These are phyloP conservation scores for Phaonia tiefii DNA, from an alignment of 2,888 invertebrate genomes.

Conservation along the genomic window DNA sequence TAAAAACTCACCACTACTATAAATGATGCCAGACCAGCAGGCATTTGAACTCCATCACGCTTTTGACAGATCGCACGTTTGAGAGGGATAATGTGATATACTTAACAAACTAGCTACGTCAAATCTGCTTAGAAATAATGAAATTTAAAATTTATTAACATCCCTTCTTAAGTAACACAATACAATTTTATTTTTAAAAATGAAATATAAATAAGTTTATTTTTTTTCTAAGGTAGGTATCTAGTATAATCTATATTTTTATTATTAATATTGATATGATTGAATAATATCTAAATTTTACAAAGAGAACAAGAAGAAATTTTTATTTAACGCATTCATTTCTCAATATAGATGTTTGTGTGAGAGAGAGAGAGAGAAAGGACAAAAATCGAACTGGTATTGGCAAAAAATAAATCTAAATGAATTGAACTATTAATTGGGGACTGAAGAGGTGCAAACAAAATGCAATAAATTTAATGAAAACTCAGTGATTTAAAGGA, in stretches of 20 bases:
- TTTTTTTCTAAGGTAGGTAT: not conserved
- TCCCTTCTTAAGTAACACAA: constrained; percentile 1
- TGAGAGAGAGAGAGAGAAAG: constrained; percentile 35
- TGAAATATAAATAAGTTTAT: not conserved
- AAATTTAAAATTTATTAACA: not conserved
- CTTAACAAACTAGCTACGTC: no score
- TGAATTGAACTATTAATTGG: no score
- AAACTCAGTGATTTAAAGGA: not conserved
- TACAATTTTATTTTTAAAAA: not conserved
- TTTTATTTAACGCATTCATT: no score
- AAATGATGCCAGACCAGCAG: no score
- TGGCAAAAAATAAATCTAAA: constrained; percentile 44
- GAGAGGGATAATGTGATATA: no score
- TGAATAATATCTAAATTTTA: constrained; percentile 52
- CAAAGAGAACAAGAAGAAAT: constrained; percentile 18
- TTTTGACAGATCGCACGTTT: no score
- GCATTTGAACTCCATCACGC: no score
- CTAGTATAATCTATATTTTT: not conserved
- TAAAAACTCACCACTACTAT: no score
- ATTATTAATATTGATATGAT: constrained; percentile 58
- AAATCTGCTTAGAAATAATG: not conserved
- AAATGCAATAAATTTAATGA: no score
- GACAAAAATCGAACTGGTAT: constrained; percentile 43
- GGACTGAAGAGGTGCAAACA: no score
- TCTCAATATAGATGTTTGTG: no score